These are phyloP conservation scores for Fregata magnificens DNA, from an alignment of 2,113 vertebrate genomes.

Conservation along the genomic window DNA sequence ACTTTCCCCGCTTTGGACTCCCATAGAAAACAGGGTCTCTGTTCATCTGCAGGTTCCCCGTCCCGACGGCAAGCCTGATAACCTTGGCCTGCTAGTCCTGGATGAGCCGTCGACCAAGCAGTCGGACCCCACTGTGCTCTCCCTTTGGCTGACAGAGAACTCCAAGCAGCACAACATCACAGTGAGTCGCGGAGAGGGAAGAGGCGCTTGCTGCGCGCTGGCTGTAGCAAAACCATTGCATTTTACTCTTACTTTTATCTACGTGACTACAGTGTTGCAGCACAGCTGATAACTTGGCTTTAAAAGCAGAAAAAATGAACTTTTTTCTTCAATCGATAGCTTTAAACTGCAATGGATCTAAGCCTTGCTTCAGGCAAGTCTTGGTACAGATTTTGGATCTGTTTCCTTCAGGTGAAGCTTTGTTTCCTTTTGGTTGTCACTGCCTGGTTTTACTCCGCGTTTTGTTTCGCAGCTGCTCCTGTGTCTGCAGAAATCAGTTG, in stretches of 20 bases:
- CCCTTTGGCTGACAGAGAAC: conserved; percentile 91
- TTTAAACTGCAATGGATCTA: background rate
- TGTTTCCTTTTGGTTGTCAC: background rate
- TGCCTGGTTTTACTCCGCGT: background rate
- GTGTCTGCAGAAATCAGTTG: background rate
- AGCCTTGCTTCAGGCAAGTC: background rate
- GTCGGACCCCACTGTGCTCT: conserved; percentile 92
- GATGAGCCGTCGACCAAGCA: conserved; percentile 94
- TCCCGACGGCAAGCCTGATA: conserved; percentile 83
- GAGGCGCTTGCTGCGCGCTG: background rate
- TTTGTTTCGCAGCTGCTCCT: background rate
- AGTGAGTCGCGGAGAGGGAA: conserved; percentile 57
- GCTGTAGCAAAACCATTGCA: background rate
- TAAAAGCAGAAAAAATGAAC: background rate
- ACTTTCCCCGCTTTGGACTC: background rate
- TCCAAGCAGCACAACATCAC: conserved; percentile 88
- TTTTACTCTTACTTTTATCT: background rate
- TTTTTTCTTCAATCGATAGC: background rate
- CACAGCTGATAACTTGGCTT: background rate
- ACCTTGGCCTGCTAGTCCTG: conserved; percentile 87
- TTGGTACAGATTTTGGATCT: background rate
- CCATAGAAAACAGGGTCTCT: background rate
- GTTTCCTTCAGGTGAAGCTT: background rate
- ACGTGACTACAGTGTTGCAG: background rate
- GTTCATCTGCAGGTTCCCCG: conserved; percentile 82